These are phyloP conservation scores for Atherinomorus stipes DNA, from an alignment of 2,113 vertebrate genomes.

Conservation along the genomic window DNA sequence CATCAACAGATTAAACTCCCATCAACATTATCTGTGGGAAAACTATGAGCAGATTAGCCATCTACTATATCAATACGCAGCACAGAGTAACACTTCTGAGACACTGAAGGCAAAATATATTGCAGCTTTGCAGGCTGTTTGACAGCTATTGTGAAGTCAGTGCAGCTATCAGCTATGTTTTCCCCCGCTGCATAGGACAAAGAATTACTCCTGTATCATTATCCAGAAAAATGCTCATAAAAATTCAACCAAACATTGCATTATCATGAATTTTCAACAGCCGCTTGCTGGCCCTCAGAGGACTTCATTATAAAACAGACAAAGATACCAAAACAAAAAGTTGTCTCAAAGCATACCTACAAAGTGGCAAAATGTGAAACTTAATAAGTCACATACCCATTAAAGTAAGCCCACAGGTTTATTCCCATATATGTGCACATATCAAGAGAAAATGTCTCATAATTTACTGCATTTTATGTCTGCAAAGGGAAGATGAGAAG, in stretches of 20 bases:
- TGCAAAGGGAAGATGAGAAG: neutral
- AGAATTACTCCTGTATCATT: constrained; percentile 8
- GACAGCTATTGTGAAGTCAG: constrained; percentile 17
- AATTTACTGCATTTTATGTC: neutral
- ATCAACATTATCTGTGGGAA: constrained; percentile 54
- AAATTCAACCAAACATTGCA: neutral
- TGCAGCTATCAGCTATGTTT: neutral
- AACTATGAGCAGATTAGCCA: constrained; percentile 64
- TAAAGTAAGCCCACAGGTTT: neutral
- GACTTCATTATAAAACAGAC: constrained; percentile 52
- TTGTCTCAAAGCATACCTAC: constrained; percentile 24
- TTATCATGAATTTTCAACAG: constrained; percentile 11
- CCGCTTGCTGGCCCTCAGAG: constrained; percentile 51
- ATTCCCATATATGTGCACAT: neutral
- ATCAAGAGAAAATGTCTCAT: neutral
- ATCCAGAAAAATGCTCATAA: neutral
- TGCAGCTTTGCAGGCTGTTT: constrained; percentile 11
- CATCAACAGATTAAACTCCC: constrained; percentile 20
- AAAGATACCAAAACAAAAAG: constrained; percentile 42
- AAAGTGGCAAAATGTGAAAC: constrained; percentile 11
- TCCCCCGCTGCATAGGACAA: neutral
- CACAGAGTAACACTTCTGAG: constrained; percentile 11
- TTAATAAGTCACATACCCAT: neutral
- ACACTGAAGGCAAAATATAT: constrained; percentile 43
- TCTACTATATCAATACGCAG: constrained; percentile 49